These are phyloP conservation scores for Myotis brandtii DNA, from an alignment of 2,113 vertebrate species.

Conservation along the genomic window DNA sequence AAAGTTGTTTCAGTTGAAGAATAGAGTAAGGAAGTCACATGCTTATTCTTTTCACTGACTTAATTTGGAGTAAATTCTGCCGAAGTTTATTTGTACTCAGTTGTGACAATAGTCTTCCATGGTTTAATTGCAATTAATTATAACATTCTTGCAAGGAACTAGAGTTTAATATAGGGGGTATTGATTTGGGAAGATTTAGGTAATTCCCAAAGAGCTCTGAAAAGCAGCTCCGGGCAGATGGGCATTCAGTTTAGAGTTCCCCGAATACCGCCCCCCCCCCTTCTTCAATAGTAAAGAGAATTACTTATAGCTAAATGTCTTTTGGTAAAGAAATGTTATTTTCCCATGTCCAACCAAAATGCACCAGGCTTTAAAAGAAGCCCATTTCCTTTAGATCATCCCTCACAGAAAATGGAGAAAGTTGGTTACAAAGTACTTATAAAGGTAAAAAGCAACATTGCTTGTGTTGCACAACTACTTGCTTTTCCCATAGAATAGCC, in stretches of 20 bases:
- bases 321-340: neutral
- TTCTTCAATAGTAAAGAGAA: neutral
- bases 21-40: neutral
- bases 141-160: neutral
- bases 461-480: neutral
- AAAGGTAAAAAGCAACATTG: neutral
- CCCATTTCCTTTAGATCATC: neutral
- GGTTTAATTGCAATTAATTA: neutral
- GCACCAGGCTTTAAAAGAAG: neutral
- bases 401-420: neutral
- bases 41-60: conserved; percentile 4
- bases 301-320: neutral
- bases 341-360: neutral
- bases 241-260: neutral
- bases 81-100: conserved; percentile 57
- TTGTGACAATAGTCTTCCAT: neutral
- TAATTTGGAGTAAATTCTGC: conserved; percentile 48
- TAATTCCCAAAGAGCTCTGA: neutral
- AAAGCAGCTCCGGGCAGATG: neutral
- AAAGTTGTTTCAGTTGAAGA: neutral
- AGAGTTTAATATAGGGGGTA: neutral
- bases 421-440: neutral
- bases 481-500: neutral
- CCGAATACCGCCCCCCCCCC: neutral
- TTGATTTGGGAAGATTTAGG: neutral